A percentile compares a stretch with the other conserved stretches of the same genome.
phyloP scores from a whole-genome alignment of 2,888 invertebrate genomes.

The Synanthedon tipuliformis region DNA sequence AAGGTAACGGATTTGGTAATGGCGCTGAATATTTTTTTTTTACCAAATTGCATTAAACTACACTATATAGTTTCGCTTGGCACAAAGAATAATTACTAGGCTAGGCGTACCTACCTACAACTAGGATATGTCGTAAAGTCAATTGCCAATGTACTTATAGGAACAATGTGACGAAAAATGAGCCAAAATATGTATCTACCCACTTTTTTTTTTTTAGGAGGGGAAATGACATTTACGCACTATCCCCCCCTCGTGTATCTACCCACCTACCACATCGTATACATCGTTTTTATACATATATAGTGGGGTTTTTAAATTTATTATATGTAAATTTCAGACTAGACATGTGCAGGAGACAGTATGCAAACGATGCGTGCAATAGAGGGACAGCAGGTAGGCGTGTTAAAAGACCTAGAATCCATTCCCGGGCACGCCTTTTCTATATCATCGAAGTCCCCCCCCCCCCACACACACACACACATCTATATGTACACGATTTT shows the following conservation, averaged over 20 bases:
- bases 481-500: conserved; percentile 27
- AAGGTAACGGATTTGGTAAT: conserved; percentile 67
- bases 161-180: background rate
- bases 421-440: conserved; percentile 56
- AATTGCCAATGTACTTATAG: background rate
- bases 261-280: too few species aligned
- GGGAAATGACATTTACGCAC: too few species aligned
- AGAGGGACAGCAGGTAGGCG: conserved; percentile 96
- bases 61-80: conserved; percentile 15
- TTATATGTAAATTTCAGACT: conserved; percentile 82
- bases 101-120: background rate
- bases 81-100: conserved; percentile 8
- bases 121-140: background rate
- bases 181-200: too few species aligned
- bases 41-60: conserved; percentile 12
- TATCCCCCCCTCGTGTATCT: too few species aligned
- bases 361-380: conserved; percentile 95
- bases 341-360: conserved; percentile 98
- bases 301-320: conserved; percentile 16
- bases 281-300: background rate
- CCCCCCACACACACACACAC: too few species aligned
- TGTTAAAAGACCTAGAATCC: conserved; percentile 41
- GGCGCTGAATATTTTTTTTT: conserved; percentile 57
- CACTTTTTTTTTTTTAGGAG: too few species aligned
- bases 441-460: conserved; percentile 35